phyloP scores from a whole-genome alignment of 64 coral and sea anemone genomes.

The Orbicella faveolata region DNA sequence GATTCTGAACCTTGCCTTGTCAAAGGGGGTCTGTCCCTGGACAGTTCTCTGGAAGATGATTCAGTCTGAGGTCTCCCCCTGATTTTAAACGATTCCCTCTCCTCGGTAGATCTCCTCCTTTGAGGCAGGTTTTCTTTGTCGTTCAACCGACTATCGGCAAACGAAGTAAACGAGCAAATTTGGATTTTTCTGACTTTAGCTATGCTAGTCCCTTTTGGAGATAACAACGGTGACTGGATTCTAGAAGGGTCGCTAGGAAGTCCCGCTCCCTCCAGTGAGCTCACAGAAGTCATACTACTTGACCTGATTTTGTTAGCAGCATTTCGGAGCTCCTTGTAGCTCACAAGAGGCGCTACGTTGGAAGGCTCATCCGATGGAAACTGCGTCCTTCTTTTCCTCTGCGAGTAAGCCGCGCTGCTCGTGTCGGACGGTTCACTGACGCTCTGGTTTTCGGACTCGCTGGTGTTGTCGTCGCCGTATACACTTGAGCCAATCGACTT shows the following conservation, averaged over 20 bases:
- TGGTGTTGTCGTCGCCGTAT: slow-evolving; percentile 92
- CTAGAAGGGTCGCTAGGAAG: not conserved
- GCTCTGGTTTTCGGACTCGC: slow-evolving; percentile 77
- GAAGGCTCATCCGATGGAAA: not conserved
- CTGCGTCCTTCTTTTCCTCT: slow-evolving; percentile 12
- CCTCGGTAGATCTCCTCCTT: slow-evolving; percentile 61
- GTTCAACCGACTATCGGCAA: slow-evolving; percentile 50
- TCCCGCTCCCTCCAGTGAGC: slow-evolving; percentile 68
- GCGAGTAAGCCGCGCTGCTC: slow-evolving; percentile 27
- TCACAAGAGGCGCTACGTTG: slow-evolving; percentile 9
- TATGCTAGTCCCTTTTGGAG: slow-evolving; percentile 69
- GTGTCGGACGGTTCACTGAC: slow-evolving; percentile 57
- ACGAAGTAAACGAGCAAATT: slow-evolving; percentile 87
- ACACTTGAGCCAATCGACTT: slow-evolving; percentile 95
- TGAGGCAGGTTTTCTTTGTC: slow-evolving; percentile 67
- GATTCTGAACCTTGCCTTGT: slow-evolving; percentile 25
- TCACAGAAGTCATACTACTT: slow-evolving; percentile 94
- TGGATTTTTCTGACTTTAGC: slow-evolving; percentile 86
- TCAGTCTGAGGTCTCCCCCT: slow-evolving; percentile 48
- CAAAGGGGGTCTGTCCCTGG: not conserved
- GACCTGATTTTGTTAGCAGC: slow-evolving; percentile 66
- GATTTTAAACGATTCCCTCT: slow-evolving; percentile 30
- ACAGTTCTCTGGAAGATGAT: slow-evolving; percentile 8
- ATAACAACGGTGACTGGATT: slow-evolving; percentile 51
- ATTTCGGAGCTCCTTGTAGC: slow-evolving; percentile 10